Evolutionary conservation across 2,113 vertebrate species (phyloP), one percentile per base, ranked within the genome.

Genomic region (Solea senegalensis): DNA sequence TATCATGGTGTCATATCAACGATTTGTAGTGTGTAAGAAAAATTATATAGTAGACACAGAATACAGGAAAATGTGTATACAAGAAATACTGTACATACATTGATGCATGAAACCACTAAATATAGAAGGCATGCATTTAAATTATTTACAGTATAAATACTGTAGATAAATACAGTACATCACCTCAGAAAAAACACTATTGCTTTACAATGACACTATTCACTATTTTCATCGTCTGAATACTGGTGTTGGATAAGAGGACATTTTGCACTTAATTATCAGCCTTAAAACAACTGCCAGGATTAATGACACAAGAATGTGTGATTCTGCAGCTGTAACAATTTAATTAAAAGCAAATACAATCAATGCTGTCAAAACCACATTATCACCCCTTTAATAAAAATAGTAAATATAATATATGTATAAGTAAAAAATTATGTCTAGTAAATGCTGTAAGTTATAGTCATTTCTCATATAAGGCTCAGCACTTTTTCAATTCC

Each of bases 61-160:
- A 44, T 34, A 65, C 66, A 74, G 51, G 6, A 45, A 46, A 45
- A 41, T 34, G 9, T 53, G 15, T 15, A 41, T 2, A 71, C 34
- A 34, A 34, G 34, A 34, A 66, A 54, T 53, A 40, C 28, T 55
- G n/a, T 16, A 50, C 26, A 46, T 48, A 82, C 55, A 52, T 28
- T 51, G 69, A 46, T 77, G 41, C 69, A 65, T 9, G 21, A 21
- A 56, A 52, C 56, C 40, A 28, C 68, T 54, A 69, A 48, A 66
- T 71, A 39, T 56, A 51, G 39, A 80, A 80, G 79, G 71, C 74
- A 74, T 67, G 39, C 2, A 26, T 41, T 74, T 46, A 44, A 52
- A 61, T 45, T 21, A 64, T 70, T 53, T 64, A 49, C 49, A 80
- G 39, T 43, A 64, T 53, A 21, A 52, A 28, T 39, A 58, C 44